phyloP scores from a whole-genome alignment of 2,888 invertebrate species.

The Trachelus tabidus region DNA sequence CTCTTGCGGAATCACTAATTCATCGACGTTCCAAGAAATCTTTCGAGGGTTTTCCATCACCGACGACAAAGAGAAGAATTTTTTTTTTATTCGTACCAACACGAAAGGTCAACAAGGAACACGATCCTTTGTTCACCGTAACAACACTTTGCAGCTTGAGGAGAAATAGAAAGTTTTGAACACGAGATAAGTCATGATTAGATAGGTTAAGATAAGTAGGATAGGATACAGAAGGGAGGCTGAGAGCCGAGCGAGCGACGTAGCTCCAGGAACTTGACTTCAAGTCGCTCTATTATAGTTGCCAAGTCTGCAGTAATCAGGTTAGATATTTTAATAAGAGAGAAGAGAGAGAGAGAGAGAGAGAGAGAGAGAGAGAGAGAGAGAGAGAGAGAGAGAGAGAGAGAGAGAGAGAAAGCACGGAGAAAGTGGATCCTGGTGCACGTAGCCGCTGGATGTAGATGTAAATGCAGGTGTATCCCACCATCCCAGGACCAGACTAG shows the following conservation, averaged over 20 bases:
- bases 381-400: too few species aligned
- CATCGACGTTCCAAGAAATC: background rate
- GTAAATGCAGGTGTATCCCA: background rate
- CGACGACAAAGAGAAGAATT: background rate
- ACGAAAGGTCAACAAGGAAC: background rate
- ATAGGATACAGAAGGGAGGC: background rate
- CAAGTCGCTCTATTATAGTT: slow-evolving; percentile 58
- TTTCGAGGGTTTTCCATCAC: background rate
- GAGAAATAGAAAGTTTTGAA: background rate
- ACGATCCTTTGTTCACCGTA: background rate
- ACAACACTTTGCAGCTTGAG: background rate
- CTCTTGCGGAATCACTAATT: background rate
- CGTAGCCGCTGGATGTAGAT: background rate
- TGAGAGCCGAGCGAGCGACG: slow-evolving; percentile 17
- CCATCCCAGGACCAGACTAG: background rate
- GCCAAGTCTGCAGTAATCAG: slow-evolving; percentile 59
- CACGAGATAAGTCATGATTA: background rate
- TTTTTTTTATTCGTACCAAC: background rate
- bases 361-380: slow-evolving; percentile 11
- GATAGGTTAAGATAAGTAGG: background rate
- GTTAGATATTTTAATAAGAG: slow-evolving; percentile 64
- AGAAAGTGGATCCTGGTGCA: slow-evolving; percentile 26
- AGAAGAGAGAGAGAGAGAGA: slow-evolving; percentile 26
- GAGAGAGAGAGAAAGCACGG: slow-evolving; percentile 23
- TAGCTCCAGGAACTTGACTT: slow-evolving; percentile 42